Evolutionary conservation across 2,888 invertebrate species (phyloP).

Genomic region (Megalurothrips usitatus): DNA sequence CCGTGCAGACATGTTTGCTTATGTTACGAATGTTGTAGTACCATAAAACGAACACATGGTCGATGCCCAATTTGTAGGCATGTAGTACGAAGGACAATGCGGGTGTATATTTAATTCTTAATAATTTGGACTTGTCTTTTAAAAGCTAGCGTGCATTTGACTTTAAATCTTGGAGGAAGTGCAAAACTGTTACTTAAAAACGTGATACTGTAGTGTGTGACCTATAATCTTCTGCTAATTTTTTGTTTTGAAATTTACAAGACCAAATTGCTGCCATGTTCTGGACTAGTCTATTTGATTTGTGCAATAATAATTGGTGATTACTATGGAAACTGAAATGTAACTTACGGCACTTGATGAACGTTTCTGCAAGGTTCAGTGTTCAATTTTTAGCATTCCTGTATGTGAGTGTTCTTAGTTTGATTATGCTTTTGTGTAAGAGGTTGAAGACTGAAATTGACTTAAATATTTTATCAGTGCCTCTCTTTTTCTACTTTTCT

Average conservation of each 20-base stretch:
- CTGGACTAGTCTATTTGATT: no score
- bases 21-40: not conserved
- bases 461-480: not conserved
- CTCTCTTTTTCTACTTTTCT: no score
- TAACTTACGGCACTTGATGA: no score
- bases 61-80: not conserved
- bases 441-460: not conserved
- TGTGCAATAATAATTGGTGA: no score
- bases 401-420: not conserved
- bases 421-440: not conserved
- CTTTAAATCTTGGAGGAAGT: not conserved
- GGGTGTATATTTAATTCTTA: not conserved
- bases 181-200: not conserved
- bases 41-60: not conserved
- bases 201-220: not conserved
- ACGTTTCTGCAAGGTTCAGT: not conserved
- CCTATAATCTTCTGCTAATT: not conserved
- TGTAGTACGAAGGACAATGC: slow-evolving; percentile 1
- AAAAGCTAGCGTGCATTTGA: not conserved
- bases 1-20: not conserved
- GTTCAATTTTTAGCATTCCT: not conserved
- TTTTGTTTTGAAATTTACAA: no score
- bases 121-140: not conserved
- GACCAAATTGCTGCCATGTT: no score
- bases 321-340: no score